Conservation (phyloP, 2,113 vertebrate genomes). For the Leptobrachium ailaonicum region DNA sequence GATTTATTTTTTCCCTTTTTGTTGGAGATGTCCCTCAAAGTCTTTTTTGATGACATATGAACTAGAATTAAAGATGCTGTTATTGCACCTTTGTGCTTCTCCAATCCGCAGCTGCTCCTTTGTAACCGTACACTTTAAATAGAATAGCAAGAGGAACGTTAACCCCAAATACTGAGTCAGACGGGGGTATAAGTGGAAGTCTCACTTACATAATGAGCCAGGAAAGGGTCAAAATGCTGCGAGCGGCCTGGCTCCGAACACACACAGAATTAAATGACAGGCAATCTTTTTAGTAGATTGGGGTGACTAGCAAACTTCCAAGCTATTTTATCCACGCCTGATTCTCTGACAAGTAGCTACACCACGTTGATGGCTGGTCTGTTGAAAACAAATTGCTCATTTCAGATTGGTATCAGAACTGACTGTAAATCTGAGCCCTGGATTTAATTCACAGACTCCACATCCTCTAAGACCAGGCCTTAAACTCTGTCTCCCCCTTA, state of each 20-base stretch:
- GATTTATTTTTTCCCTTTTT: too few species aligned
- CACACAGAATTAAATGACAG: constrained; percentile 28
- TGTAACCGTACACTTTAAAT: neutral
- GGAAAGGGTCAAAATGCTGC: neutral
- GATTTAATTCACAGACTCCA: constrained; percentile 9
- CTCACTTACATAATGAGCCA: constrained; percentile 14
- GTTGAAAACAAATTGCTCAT: constrained; percentile 35
- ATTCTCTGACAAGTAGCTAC: constrained; percentile 31
- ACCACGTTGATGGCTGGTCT: constrained; percentile 27
- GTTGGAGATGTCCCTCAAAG: too few species aligned
- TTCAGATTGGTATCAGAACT: constrained; percentile 27
- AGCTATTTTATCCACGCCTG: constrained; percentile 27
- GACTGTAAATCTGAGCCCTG: constrained; percentile 39
- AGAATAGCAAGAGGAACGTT: neutral
- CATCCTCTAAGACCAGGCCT: neutral
- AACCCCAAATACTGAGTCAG: neutral
- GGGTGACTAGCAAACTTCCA: constrained; percentile 33
- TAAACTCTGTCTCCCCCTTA: neutral
- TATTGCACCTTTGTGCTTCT: too few species aligned
- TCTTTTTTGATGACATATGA: too few species aligned
- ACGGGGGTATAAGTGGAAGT: constrained; percentile 1
- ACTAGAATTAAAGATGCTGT: too few species aligned
- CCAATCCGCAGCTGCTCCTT: too few species aligned
- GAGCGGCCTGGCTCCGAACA: constrained; percentile 43
- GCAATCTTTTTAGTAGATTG: constrained; percentile 44